Evolutionary conservation across 2,113 vertebrate genomes (phyloP), one percentile per base, ranked within the genome.

Genomic region (Uropsilus gracilis): DNA sequence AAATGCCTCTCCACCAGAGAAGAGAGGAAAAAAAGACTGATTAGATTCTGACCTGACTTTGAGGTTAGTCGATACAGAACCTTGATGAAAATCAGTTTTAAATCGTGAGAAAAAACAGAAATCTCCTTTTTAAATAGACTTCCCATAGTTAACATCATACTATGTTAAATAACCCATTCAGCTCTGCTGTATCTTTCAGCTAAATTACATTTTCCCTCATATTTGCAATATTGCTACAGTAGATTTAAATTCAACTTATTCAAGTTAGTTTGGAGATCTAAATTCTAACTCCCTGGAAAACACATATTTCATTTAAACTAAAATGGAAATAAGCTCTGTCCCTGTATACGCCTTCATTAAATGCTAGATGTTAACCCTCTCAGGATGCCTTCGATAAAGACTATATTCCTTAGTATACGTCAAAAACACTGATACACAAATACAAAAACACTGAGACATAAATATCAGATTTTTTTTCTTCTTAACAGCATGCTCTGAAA

Each of bases 311-410:
- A 87, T 46, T 78, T 86, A 42, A 1, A n/a, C 8, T 57, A n/a
- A 84, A 24, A 73, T 7, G 28, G 5, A 87, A 80, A 83, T 6
- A 3, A 34, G 22, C 3, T 64, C 59, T 69, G 3, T 87, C 12
- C 10, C 30, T 81, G 82, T 1, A 17, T 59, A 16, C 0, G 39
- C 1, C 8, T 11, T 80, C 9, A 28, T 42, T 77, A 73, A 37
- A 0, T 77, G 1, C 2, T 30, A 42, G 12, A 2, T 42, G 1
- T 10, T 13, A 66, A 18, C 14, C 0, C 12, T 18, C 30, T 73
- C 3, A 16, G 6, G 6, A 48, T 32, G 44, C 17, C 11, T 46
- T 89, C 20, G 64, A 50, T 50, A n/a, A 77, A 89, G 8, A 1
- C 6, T 42, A 26, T 32, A 0, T 78, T 55, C 1, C 72, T 10